A percentile compares a stretch with the other conserved stretches of the same genome.
phyloP scores from a whole-genome alignment of 1,140 invertebrate species.

The Zaprionus capensis region DNA sequence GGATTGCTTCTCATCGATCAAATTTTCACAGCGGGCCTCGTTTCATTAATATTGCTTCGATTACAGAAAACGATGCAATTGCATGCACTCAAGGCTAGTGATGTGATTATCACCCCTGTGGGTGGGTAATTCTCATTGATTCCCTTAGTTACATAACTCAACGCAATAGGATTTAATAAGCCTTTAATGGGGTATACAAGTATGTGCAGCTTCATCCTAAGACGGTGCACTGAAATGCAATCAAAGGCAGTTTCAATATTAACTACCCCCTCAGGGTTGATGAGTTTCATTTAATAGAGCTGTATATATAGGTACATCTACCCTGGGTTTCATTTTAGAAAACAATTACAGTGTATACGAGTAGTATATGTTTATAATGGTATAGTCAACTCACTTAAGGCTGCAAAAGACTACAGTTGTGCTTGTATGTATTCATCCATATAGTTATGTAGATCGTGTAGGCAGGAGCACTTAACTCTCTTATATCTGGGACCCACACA shows the following conservation, averaged over 20 bases:
- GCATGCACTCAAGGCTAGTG: not conserved
- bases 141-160: not conserved
- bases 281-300: too few species aligned
- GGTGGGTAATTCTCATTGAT: not conserved
- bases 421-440: not conserved
- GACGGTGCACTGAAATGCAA: too few species aligned
- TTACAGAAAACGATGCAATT: not conserved
- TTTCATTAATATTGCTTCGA: not conserved
- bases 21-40: not conserved
- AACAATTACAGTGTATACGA: too few species aligned
- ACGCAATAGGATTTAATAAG: not conserved
- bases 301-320: too few species aligned
- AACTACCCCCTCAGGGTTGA: too few species aligned
- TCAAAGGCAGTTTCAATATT: too few species aligned
- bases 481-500: not conserved
- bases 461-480: not conserved
- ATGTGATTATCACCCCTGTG: not conserved
- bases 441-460: not conserved
- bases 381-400: too few species aligned
- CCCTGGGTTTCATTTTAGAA: too few species aligned
- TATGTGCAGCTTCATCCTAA: too few species aligned
- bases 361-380: not conserved
- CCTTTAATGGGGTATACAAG: too few species aligned
- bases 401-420: too few species aligned
- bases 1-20: not conserved